Conservation (phyloP, 2,888 invertebrate genomes). For the Phytoseiulus persimilis region DNA sequence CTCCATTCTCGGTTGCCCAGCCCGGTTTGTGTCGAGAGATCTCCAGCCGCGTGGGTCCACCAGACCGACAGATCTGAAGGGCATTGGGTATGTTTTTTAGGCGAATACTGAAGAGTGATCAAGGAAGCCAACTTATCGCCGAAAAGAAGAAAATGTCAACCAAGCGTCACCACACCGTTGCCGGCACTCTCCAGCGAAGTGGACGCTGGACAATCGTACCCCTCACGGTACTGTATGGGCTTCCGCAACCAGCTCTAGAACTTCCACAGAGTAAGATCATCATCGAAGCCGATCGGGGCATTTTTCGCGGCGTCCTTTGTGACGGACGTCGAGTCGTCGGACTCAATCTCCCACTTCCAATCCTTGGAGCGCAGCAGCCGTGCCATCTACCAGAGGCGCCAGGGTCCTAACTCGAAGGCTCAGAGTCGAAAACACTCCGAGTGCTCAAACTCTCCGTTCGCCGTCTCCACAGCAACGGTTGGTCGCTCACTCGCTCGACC, state of each 20-base stretch:
- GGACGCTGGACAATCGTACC: background rate
- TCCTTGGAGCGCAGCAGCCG: background rate
- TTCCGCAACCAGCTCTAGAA: background rate
- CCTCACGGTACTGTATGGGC: background rate
- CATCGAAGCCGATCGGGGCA: background rate
- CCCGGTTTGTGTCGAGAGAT: too few relatives aligned
- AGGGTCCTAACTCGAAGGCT: background rate
- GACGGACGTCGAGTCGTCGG: too few relatives aligned
- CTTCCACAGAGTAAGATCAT: background rate
- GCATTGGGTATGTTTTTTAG: background rate
- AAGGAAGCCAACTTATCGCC: background rate
- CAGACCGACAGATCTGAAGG: background rate
- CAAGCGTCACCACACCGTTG: background rate
- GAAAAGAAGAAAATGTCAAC: background rate
- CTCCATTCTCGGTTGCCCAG: too few relatives aligned
- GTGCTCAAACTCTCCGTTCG: background rate
- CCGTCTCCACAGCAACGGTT: background rate
- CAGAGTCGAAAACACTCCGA: background rate
- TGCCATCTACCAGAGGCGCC: too few relatives aligned
- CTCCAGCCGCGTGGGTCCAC: background rate
- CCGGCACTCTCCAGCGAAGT: background rate
- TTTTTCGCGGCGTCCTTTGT: background rate
- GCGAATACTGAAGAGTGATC: background rate
- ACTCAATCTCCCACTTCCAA: background rate
- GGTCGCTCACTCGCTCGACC: background rate